Evolutionary conservation across 30 jellyfish, hydroid and myxozoan genomes (phyloP), one percentile per base, ranked within the genome.

Genomic region (Catostylus mosaicus): DNA sequence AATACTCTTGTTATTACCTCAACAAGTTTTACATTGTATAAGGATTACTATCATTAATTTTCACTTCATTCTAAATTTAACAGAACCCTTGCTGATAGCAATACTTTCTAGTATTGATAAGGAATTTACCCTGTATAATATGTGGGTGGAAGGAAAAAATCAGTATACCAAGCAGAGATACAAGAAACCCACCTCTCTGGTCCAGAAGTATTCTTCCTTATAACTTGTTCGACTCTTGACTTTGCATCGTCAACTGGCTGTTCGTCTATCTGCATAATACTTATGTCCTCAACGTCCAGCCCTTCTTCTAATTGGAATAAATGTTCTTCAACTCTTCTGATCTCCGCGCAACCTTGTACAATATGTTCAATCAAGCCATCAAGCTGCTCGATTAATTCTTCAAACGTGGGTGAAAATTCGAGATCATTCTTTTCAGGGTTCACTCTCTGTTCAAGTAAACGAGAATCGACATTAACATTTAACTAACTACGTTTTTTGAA

Each of bases 381-480:
- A 23, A 73, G 45, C 36, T 63, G 73, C 16, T 6, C 51, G 31
- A 84, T 78, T 18, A 84, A 30, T 30, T 84, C 88, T 24, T 84
- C 88, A 31, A 84, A 84, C 4, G 95, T 61, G 23, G 95, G 95
- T 26, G 88, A 73, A 47, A 84, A 84, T 46, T 73, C 88, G 6
- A 84, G 68, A 36, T 64, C 40, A 30, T 84, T 78, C 3, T 50
- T 59, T 22, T 63, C 79, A 22, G 20, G 29, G 51, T 84, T 64
- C 38, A 59, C 71, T 27, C 38, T 23, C 71, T 59, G 38, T 23
- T n/a, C 56, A 43, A 43, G 16, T 43, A 43, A 43, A 43, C 56
- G n/a, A n/a, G n/a, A n/a, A n/a, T n/a, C n/a, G n/a, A n/a, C n/a
- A n/a, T n/a, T n/a, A n/a, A n/a, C n/a, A n/a, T n/a, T n/a, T n/a